These are phyloP conservation scores for Sparidentex hasta DNA, from an alignment of 2,797 vertebrate genomes.

Conservation along the genomic window DNA sequence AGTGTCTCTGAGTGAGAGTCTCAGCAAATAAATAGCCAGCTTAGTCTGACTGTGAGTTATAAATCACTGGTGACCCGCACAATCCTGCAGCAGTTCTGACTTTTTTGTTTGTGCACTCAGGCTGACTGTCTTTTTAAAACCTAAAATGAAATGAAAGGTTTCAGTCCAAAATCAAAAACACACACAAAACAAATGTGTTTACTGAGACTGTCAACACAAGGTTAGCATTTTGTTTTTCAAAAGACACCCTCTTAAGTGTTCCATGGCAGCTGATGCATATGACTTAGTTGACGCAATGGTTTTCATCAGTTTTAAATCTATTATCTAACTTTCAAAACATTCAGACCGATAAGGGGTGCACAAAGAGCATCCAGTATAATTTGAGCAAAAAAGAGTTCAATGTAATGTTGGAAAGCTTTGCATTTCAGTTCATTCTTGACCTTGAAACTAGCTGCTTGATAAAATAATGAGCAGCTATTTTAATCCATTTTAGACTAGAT, in stretches of 20 bases:
- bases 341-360: too few relatives aligned
- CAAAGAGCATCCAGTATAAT: not conserved
- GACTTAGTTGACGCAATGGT: not conserved
- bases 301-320: not conserved
- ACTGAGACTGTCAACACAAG: not conserved
- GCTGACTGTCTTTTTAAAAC: not conserved
- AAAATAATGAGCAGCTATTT: too few relatives aligned
- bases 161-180: not conserved
- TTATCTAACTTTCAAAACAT: not conserved
- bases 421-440: not conserved
- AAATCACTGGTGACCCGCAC: not conserved
- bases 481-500: too few relatives aligned
- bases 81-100: not conserved
- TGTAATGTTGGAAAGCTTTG: too few relatives aligned
- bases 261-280: not conserved
- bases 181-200: not conserved
- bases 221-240: not conserved
- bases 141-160: not conserved
- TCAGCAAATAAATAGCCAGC: slow-evolving; percentile 24
- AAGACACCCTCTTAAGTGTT: not conserved
- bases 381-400: not conserved
- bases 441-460: not conserved
- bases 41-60: slow-evolving; percentile 1
- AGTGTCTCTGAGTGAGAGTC: slow-evolving; percentile 17
- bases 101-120: not conserved